phyloP scores from a whole-genome alignment of 2,797 vertebrate species.

The Falco columbarius region DNA sequence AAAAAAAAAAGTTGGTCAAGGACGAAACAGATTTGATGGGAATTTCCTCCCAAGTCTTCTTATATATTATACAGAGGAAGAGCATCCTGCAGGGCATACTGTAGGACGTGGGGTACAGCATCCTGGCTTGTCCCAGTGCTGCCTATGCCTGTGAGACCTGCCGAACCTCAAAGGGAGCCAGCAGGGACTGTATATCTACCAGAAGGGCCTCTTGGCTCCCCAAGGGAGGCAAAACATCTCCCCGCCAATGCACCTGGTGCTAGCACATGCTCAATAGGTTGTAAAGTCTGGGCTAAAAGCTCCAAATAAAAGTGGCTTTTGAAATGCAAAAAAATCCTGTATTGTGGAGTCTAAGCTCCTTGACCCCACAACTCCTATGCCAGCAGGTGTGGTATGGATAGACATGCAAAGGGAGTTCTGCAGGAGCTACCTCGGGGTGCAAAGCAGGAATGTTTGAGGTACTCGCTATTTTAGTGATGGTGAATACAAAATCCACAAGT shows the following conservation, averaged over 20 bases:
- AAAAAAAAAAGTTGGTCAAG: background rate
- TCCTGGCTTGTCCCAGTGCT: background rate
- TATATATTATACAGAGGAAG: background rate
- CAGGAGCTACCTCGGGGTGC: background rate
- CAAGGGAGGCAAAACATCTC: background rate
- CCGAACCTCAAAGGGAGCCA: background rate
- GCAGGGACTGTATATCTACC: background rate
- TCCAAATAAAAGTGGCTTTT: background rate
- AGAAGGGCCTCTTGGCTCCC: background rate
- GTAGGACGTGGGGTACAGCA: background rate
- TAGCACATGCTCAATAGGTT: background rate
- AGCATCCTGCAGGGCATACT: background rate
- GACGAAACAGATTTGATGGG: background rate
- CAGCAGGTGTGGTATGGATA: background rate
- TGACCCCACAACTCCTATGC: fast-evolving
- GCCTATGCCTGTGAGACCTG: background rate
- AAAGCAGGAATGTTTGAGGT: background rate
- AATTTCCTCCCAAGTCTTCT: background rate
- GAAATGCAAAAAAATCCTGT: background rate
- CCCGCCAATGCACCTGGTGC: background rate
- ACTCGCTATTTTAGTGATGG: background rate
- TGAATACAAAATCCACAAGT: background rate
- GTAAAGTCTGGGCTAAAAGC: background rate
- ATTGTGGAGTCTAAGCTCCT: background rate
- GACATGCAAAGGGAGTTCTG: background rate